These are phyloP conservation scores for Euzophera pinguis DNA, from an alignment of 2,888 invertebrate genomes.

Conservation along the genomic window DNA sequence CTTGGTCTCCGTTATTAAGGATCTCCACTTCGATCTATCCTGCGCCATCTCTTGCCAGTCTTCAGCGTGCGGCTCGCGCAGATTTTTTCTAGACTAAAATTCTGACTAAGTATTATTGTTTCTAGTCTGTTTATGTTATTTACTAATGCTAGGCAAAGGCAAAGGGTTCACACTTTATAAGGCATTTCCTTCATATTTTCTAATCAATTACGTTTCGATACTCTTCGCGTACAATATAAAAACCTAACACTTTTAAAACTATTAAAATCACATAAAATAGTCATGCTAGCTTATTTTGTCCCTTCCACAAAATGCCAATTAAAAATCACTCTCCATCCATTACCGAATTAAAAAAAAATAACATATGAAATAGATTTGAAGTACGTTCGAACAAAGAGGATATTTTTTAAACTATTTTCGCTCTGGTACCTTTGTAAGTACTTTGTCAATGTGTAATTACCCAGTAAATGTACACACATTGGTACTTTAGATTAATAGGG, in stretches of 20 bases:
- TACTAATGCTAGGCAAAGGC: too few species aligned
- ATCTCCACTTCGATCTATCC: too few species aligned
- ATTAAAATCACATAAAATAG: background rate
- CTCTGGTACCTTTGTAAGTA: conserved; percentile 37
- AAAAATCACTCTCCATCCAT: conserved; percentile 17
- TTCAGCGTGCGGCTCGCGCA: too few species aligned
- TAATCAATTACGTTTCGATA: too few species aligned
- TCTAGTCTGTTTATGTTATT: too few species aligned
- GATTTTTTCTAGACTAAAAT: too few species aligned
- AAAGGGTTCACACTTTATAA: too few species aligned
- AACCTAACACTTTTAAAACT: background rate
- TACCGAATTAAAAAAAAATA: conserved; percentile 11
- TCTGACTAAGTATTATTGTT: too few species aligned
- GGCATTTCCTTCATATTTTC: too few species aligned
- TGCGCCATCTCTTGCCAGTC: too few species aligned
- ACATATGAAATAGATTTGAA: conserved; percentile 6
- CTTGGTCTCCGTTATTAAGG: too few species aligned
- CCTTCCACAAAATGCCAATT: conserved; percentile 9
- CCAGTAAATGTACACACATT: conserved; percentile 62
- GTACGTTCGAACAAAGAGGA: background rate
- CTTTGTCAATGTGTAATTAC: conserved; percentile 53
- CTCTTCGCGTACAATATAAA: too few species aligned
- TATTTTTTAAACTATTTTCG: conserved; percentile 27
- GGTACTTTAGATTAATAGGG: conserved; percentile 30
- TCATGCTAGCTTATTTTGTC: background rate